phyloP scores from a whole-genome alignment of 2,797 vertebrate genomes.

The Myotis findleyi region DNA sequence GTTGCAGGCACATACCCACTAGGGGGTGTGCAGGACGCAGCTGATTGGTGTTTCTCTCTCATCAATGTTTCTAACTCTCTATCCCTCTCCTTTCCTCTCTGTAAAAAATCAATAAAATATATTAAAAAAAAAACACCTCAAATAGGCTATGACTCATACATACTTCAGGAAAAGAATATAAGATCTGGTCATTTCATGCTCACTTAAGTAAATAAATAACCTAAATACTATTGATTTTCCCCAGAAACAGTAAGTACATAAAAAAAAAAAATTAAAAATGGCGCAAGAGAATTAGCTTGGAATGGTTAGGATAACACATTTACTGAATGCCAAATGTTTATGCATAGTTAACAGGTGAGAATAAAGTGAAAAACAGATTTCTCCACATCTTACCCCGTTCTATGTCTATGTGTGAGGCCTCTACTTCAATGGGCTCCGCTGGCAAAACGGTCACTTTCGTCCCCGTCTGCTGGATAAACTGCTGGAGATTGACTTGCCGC shows the following conservation, averaged over 20 bases:
- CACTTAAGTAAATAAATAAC: neutral
- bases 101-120: no score
- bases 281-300: neutral
- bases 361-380: neutral
- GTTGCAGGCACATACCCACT: no score
- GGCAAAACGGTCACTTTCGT: slow-evolving; percentile 98
- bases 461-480: slow-evolving; percentile 99
- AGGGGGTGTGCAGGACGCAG: no score
- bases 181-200: neutral
- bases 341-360: neutral
- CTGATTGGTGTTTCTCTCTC: no score
- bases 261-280: neutral
- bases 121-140: neutral
- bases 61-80: no score
- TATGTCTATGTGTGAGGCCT: slow-evolving; percentile 85
- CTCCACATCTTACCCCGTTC: slow-evolving; percentile 86
- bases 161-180: neutral
- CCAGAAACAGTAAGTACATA: neutral
- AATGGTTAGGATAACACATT: neutral
- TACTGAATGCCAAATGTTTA: neutral
- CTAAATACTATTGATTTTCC: neutral
- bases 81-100: no score
- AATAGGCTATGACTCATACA: neutral
- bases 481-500: slow-evolving; percentile 98
- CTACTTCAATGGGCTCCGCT: slow-evolving; percentile 93